Conservation (phyloP, 2,888 invertebrate genomes). For the Campoletis raptor region DNA sequence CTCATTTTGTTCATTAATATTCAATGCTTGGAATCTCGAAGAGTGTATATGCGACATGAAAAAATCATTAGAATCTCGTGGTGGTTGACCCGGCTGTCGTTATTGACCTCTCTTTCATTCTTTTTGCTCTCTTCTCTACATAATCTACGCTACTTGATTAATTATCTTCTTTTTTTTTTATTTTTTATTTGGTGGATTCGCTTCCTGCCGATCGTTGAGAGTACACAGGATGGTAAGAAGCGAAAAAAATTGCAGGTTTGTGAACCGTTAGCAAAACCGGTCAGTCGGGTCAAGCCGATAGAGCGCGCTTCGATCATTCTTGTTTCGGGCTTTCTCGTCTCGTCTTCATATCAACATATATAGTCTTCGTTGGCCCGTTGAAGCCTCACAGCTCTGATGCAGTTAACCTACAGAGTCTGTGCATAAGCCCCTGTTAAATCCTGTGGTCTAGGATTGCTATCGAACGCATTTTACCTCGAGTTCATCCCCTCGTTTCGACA, state of each 20-base stretch:
- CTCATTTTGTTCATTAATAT: neutral
- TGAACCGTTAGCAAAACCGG: conserved; percentile 69
- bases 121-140: neutral
- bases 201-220: conserved; percentile 1
- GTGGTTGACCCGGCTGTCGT: conserved; percentile 17
- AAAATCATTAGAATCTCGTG: neutral
- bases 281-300: conserved; percentile 51
- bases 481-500: conserved; percentile 30
- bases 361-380: conserved; percentile 38
- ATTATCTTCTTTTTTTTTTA: conserved; percentile 17
- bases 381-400: neutral
- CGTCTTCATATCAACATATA: conserved; percentile 28
- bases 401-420: conserved; percentile 39
- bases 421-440: conserved; percentile 58
- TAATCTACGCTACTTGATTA: neutral
- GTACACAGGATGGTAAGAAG: conserved; percentile 14
- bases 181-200: conserved; percentile 1
- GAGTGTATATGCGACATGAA: neutral
- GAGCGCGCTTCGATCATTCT: conserved; percentile 30
- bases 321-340: conserved; percentile 42
- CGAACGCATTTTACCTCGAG: conserved; percentile 56
- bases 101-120: neutral
- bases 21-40: neutral
- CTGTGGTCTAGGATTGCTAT: conserved; percentile 53
- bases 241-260: conserved; percentile 54